Evolutionary conservation across 2,888 invertebrate genomes (phyloP).

Genomic region (Acronicta psi): DNA sequence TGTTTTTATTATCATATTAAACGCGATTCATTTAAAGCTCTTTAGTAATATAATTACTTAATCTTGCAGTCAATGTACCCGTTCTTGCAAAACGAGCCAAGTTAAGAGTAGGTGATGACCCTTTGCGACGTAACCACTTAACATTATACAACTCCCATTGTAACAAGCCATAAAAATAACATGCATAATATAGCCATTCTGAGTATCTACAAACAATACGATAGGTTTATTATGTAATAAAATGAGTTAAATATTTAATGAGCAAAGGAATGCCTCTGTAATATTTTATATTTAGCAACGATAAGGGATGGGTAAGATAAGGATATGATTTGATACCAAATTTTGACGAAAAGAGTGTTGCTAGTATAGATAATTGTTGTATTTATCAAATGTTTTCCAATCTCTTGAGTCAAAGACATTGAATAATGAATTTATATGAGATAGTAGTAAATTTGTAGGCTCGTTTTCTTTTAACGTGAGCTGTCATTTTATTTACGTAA

Average conservation of each 20-base stretch:
- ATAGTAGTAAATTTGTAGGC: too few species aligned
- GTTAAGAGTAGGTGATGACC: conserved; percentile 51
- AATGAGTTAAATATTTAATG: conserved; percentile 7
- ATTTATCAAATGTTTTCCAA: too few species aligned
- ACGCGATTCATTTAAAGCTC: conserved; percentile 1
- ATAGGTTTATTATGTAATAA: conserved; percentile 20
- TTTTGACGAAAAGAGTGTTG: too few species aligned
- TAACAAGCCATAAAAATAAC: conserved; percentile 44
- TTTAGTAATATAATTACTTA: conserved; percentile 46
- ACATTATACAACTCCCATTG: conserved; percentile 50
- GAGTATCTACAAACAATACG: conserved; percentile 16
- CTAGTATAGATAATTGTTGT: too few species aligned
- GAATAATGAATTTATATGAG: too few species aligned
- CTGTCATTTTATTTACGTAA: too few species aligned
- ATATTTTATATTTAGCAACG: neutral
- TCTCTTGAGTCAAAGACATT: too few species aligned
- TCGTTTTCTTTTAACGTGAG: too few species aligned
- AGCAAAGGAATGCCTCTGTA: neutral
- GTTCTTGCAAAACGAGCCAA: conserved; percentile 37
- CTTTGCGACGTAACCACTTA: conserved; percentile 45
- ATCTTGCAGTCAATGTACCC: conserved; percentile 28
- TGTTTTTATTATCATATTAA: conserved; percentile 12
- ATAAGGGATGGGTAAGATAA: neutral
- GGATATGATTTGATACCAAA: too few species aligned
- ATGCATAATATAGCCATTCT: conserved; percentile 29